Evolutionary conservation across 1,140 invertebrate species (phyloP), one percentile per base, ranked within the genome.

Genomic region (Tetragonula clypearis): DNA sequence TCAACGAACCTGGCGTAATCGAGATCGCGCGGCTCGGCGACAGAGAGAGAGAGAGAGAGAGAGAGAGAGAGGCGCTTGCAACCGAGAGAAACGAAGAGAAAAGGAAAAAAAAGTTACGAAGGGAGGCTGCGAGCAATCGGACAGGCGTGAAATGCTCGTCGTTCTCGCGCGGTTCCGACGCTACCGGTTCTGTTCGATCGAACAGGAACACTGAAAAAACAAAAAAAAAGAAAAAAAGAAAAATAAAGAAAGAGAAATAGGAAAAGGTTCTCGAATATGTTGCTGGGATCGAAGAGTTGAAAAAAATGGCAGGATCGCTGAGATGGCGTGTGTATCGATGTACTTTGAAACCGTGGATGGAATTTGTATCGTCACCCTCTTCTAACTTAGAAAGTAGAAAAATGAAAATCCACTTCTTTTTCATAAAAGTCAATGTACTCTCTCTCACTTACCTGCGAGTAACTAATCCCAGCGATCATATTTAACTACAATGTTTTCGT

Each of bases 1-100:
- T 75, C 58, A 82, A 88, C 35, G 74, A 62, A 2, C 66, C 41
- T 23, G n/a, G 1, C 5, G 17, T 12, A 80, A 82, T 88, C 79
- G 21, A 78, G 58, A 82, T 60, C 72, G 23, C 72, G 23, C 23
- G 11, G 49, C 19, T 12, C 41, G 15, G 21, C 23, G 30, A 30
- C 30, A 0, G 21, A 78, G 58, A 82, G 74, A 14, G 17, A 66
- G 55, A 82, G 53, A 9, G 6, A 41, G 41, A 41, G 41, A 41
- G 41, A 41, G 41, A 41, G 41, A 41, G 41, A 41, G 41, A 41
- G 41, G 8, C 5, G 35, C 35, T 14, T 4, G 12, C 30, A 73
- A 72, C 65, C 66, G 19, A 23, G 9, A 23, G 35, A 21, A 9
- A 23, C 5, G 68, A 14, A 17, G 41, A 26, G 84, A 69, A 14